These are phyloP conservation scores for Emmelina monodactyla DNA, from an alignment of 2,888 invertebrate genomes.

Conservation along the genomic window DNA sequence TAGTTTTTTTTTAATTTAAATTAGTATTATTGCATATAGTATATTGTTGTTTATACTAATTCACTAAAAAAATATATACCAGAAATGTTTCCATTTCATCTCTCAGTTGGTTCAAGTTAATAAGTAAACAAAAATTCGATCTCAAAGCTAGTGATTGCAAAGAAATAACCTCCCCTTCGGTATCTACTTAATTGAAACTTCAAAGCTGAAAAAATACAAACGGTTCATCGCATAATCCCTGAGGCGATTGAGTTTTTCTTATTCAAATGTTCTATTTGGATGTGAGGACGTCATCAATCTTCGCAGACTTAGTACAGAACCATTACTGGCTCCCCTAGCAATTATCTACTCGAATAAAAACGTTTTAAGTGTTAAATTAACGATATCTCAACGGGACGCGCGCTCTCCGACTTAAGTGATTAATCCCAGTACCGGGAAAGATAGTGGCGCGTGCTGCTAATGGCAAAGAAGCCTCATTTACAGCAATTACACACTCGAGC, in stretches of 20 bases:
- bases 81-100: neutral
- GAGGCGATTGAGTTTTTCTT: slow-evolving; percentile 45
- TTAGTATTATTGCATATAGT: neutral
- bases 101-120: too few relatives aligned
- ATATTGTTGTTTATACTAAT: neutral
- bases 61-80: neutral
- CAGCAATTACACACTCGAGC: slow-evolving; percentile 20
- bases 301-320: slow-evolving; percentile 46
- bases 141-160: slow-evolving; percentile 1
- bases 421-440: slow-evolving; percentile 38
- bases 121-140: neutral
- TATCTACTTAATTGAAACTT: slow-evolving; percentile 2
- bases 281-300: slow-evolving; percentile 59
- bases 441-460: slow-evolving; percentile 28
- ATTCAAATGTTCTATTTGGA: slow-evolving; percentile 57
- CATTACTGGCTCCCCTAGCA: slow-evolving; percentile 53
- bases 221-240: slow-evolving; percentile 43
- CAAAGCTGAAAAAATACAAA: slow-evolving; percentile 27
- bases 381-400: slow-evolving; percentile 53
- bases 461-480: slow-evolving; percentile 21
- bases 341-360: slow-evolving; percentile 63
- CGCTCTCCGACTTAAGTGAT: slow-evolving; percentile 53
- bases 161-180: neutral
- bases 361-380: slow-evolving; percentile 64
- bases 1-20: neutral